These are phyloP conservation scores for Drosophila yakuba DNA, from an alignment of 1,140 invertebrate species.

Conservation along the genomic window DNA sequence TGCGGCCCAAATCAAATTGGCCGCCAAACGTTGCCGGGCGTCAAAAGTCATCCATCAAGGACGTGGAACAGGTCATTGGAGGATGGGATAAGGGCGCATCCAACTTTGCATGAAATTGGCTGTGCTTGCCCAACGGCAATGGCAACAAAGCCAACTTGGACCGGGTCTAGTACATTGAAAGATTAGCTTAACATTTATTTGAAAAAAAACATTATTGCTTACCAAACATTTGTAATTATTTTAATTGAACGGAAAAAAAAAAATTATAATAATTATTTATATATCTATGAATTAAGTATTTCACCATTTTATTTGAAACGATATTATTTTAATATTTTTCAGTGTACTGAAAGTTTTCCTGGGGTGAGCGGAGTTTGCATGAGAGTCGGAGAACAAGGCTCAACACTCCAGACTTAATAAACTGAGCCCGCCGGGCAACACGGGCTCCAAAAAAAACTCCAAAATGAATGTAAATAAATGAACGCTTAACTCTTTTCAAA, in stretches of 20 bases:
- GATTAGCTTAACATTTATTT: not conserved
- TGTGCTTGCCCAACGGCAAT: conserved; percentile 51
- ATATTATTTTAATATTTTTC: not conserved
- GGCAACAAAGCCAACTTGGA: conserved; percentile 19
- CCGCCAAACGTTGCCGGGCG: conserved; percentile 65
- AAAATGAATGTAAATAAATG: conserved; percentile 78
- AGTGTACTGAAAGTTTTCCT: not conserved
- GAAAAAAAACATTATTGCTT: too few species aligned
- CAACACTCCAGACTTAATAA: conserved; percentile 80
- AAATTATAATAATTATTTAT: not conserved
- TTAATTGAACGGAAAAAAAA: not conserved
- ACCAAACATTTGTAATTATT: not conserved
- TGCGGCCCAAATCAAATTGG: conserved; percentile 72
- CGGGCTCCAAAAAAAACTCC: conserved; percentile 30
- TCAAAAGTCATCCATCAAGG: conserved; percentile 80
- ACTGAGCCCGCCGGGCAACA: conserved; percentile 58
- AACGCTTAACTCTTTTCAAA: conserved; percentile 80
- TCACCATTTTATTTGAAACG: not conserved
- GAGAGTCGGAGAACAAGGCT: conserved; percentile 10
- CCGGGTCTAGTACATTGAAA: conserved; percentile 12
- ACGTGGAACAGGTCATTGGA: conserved; percentile 33
- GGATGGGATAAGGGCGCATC: conserved; percentile 40
- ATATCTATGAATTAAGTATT: not conserved
- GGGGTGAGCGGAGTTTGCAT: conserved; percentile 12
- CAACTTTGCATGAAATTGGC: conserved; percentile 82